These are phyloP conservation scores for Laterallus jamaicensis DNA, from an alignment of 2,113 vertebrate genomes.

Conservation along the genomic window DNA sequence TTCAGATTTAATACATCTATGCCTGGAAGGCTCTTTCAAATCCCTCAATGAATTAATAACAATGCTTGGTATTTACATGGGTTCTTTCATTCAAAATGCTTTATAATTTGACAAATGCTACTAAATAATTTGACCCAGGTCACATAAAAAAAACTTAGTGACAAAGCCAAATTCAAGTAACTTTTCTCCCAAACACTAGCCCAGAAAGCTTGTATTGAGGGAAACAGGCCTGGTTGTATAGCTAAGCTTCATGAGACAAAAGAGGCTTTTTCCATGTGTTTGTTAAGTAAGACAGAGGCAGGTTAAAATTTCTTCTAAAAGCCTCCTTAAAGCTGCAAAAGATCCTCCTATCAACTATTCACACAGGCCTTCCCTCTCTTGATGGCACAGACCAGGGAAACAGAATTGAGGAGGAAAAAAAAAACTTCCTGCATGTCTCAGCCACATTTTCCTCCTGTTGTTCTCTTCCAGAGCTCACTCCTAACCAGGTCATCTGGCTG, in stretches of 20 bases:
- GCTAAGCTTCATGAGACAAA: not conserved
- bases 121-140: not conserved
- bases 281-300: not conserved
- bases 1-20: not conserved
- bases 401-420: not conserved
- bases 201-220: not conserved
- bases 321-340: not conserved
- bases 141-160: not conserved
- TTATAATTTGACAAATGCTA: constrained; percentile 41
- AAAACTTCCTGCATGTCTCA: not conserved
- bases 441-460: not conserved
- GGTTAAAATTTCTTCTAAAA: not conserved
- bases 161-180: not conserved
- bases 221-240: not conserved
- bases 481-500: constrained; percentile 14
- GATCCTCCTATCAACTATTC: not conserved
- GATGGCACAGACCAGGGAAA: not conserved
- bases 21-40: constrained; percentile 3
- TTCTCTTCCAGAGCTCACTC: not conserved
- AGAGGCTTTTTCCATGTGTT: not conserved
- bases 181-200: not conserved
- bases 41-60: constrained; percentile 30
- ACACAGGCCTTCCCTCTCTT: not conserved
- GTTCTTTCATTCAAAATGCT: constrained; percentile 31
- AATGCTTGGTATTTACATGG: constrained; percentile 15